A percentile compares a stretch with the other conserved stretches of the same genome.
Evolutionary conservation across 2,113 vertebrate genomes (phyloP).

Genomic region (Butorides virescens): DNA sequence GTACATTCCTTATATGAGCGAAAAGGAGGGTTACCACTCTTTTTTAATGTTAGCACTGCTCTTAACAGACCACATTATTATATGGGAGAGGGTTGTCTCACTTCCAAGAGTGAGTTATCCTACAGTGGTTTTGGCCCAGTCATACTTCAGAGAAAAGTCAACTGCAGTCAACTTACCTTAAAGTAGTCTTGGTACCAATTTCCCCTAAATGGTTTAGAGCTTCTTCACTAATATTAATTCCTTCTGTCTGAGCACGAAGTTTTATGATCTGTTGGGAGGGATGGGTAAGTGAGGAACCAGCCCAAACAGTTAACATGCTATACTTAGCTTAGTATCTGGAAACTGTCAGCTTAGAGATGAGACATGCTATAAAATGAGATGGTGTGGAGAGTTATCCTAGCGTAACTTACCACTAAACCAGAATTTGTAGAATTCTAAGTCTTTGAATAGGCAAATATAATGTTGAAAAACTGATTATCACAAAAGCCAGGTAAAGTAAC

Average conservation of each 20-base stretch:
- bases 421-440: background rate
- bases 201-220: slow-evolving; percentile 91
- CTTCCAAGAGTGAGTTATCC: background rate
- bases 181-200: slow-evolving; percentile 94
- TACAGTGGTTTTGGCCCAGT: background rate
- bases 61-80: background rate
- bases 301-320: background rate
- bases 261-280: slow-evolving; percentile 88
- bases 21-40: background rate
- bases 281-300: background rate
- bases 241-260: slow-evolving; percentile 94
- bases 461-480: background rate
- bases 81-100: background rate
- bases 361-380: background rate
- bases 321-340: background rate
- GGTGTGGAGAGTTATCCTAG: background rate
- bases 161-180: slow-evolving; percentile 78
- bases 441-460: background rate
- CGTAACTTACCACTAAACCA: background rate
- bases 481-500: background rate
- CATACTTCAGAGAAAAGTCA: background rate
- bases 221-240: slow-evolving; percentile 92
- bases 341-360: background rate
- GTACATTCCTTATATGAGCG: background rate
- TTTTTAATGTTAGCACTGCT: background rate